These are phyloP conservation scores for Fissipunctia ypsillon DNA, from an alignment of 2,888 invertebrate genomes.

Conservation along the genomic window DNA sequence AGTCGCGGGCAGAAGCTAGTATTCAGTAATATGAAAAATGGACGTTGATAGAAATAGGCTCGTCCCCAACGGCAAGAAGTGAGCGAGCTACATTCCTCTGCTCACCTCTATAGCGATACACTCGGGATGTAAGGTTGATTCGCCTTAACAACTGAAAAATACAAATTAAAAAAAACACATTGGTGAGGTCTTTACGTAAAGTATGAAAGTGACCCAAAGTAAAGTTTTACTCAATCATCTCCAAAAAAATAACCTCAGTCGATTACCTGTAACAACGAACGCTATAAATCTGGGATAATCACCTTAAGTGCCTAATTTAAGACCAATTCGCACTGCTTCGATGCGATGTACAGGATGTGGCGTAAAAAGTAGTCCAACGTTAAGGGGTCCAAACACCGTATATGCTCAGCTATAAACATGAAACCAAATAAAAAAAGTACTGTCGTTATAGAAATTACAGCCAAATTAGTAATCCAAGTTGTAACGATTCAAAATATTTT, in stretches of 20 bases:
- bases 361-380: no score
- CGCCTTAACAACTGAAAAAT: neutral
- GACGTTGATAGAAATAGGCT: neutral
- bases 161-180: no score
- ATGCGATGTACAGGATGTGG: no score
- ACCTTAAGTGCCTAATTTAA: conserved; percentile 16
- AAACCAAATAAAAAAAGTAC: no score
- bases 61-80: neutral
- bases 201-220: neutral
- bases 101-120: neutral
- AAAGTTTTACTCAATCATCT: neutral
- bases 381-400: no score
- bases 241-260: neutral
- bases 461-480: no score
- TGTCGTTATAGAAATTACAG: no score
- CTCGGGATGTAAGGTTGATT: neutral
- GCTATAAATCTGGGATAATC: conserved; percentile 4
- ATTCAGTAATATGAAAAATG: no score
- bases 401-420: no score
- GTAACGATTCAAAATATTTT: no score
- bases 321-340: neutral
- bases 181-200: no score
- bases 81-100: neutral
- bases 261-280: neutral
- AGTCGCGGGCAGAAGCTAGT: no score